These are phyloP conservation scores for Apostichopus leukothele DNA, from an alignment of 53 echinoderm and acorn worm species.

Conservation along the genomic window DNA sequence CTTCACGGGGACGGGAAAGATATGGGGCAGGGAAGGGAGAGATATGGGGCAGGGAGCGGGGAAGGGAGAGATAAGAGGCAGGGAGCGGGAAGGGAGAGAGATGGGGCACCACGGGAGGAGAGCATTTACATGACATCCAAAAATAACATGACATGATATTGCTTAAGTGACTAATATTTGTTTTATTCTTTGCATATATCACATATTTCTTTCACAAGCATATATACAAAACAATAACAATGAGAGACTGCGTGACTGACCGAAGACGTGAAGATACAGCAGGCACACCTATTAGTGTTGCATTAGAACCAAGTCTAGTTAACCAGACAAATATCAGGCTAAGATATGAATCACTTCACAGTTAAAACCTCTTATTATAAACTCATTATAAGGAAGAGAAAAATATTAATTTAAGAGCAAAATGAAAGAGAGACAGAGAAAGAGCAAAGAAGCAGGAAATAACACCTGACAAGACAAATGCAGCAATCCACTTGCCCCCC, in stretches of 20 bases:
- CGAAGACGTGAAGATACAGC: neutral
- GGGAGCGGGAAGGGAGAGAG: neutral
- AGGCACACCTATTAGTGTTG: too few species aligned
- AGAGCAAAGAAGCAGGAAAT: too few species aligned
- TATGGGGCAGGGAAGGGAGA: neutral
- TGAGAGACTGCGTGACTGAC: neutral
- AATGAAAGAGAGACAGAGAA: too few species aligned
- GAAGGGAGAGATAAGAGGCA: neutral
- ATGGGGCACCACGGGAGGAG: neutral
- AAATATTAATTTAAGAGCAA: too few species aligned
- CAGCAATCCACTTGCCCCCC: too few species aligned
- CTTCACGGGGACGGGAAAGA: neutral
- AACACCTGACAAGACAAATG: too few species aligned
- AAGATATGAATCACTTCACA: too few species aligned
- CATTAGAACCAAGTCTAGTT: too few species aligned
- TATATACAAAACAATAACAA: neutral
- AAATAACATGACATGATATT: neutral
- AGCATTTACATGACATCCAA: neutral
- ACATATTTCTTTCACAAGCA: neutral
- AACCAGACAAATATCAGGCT: too few species aligned
- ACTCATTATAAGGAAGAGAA: too few species aligned
- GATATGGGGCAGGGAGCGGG: neutral
- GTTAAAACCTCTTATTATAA: too few species aligned
- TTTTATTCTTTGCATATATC: neutral
- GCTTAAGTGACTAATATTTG: neutral